These are phyloP conservation scores for Tigriopus japonicus DNA, from an alignment of 1,140 invertebrate genomes.

Conservation along the genomic window DNA sequence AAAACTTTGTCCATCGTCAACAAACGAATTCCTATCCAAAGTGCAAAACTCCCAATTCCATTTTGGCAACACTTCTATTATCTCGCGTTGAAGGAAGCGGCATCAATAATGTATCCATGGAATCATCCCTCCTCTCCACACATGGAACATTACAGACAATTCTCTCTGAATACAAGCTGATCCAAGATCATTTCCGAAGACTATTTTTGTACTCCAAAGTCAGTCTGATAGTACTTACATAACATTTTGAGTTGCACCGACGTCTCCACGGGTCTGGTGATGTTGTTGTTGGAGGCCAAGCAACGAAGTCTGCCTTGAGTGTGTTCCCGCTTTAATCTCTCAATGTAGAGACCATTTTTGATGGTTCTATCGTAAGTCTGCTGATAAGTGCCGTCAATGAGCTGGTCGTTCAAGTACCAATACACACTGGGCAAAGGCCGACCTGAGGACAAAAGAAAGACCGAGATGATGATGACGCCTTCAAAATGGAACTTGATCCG, in stretches of 20 bases:
- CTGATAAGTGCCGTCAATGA: slow-evolving; percentile 11
- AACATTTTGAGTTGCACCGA: slow-evolving; percentile 12
- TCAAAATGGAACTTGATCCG: no score
- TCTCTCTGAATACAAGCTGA: no score
- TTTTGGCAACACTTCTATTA: no score
- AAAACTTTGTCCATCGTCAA: no score
- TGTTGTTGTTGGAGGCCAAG: slow-evolving; percentile 19
- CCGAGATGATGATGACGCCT: background rate
- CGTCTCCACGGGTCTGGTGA: slow-evolving; percentile 17
- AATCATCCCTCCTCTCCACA: no score
- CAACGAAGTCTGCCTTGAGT: slow-evolving; percentile 13
- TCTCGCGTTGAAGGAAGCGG: no score
- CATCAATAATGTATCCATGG: no score
- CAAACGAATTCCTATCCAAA: no score
- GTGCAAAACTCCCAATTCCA: no score
- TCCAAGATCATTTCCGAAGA: no score
- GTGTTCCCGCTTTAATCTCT: slow-evolving; percentile 4
- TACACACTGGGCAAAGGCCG: slow-evolving; percentile 8
- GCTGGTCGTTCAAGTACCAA: slow-evolving; percentile 12
- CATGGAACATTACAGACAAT: no score
- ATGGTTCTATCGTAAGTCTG: background rate
- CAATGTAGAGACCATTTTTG: slow-evolving; percentile 6
- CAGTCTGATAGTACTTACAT: slow-evolving; percentile 12
- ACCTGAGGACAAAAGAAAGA: background rate
- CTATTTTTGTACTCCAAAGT: no score